Conservation (phyloP, 2,888 invertebrate species). For the Stenodema calcarata region DNA sequence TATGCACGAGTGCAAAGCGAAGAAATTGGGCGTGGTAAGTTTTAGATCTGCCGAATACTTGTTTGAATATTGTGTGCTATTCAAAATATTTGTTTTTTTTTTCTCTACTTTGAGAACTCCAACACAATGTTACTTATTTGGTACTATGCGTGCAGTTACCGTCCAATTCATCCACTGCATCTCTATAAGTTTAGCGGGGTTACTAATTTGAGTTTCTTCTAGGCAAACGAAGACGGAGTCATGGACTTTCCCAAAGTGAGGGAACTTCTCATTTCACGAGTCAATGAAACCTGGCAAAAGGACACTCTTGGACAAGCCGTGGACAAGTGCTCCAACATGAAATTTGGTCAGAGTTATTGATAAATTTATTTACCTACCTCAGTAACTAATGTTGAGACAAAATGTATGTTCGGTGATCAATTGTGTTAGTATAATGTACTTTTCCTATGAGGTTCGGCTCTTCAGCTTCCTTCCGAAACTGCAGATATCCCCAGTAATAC, state of each 20-base stretch:
- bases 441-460: no score
- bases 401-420: no score
- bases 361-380: no score
- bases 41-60: neutral
- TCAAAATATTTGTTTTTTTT: no score
- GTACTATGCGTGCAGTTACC: no score
- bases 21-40: slow-evolving; percentile 34
- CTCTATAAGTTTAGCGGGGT: neutral
- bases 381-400: no score
- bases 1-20: slow-evolving; percentile 30
- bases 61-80: no score
- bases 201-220: neutral
- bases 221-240: slow-evolving; percentile 35
- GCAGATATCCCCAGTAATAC: no score
- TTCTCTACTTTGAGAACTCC: no score
- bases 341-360: neutral
- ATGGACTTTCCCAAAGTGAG: slow-evolving; percentile 33
- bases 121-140: no score
- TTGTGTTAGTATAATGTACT: no score
- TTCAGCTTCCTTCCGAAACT: no score
- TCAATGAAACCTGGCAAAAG: slow-evolving; percentile 40
- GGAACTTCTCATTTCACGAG: neutral
- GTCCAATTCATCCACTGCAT: neutral
- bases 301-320: slow-evolving; percentile 22
- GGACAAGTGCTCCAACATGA: neutral